Evolutionary conservation across 1,140 invertebrate genomes (phyloP), one percentile per base, ranked within the genome.

Genomic region (Phymastichus coffea): DNA sequence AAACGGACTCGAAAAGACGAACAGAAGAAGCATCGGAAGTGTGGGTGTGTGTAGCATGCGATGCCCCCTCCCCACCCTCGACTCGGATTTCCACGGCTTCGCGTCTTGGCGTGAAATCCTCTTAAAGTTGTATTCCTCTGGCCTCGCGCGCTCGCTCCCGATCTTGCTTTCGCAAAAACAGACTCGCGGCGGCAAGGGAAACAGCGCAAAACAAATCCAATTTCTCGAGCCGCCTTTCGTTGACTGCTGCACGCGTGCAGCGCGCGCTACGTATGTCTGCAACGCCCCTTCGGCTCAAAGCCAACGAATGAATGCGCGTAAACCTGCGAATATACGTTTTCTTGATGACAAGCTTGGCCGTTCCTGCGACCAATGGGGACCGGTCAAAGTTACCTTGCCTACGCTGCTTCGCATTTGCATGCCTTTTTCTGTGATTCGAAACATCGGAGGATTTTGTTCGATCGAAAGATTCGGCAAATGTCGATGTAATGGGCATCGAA

Each of bases 101-200:
- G 63, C 67, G 70, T 71, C 73, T 74, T 75, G 47, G 25, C 70
- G 74, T 70, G 61, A 70, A 80, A 80, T 79, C 78, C 78, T 78
- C 78, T 80, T 80, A 80, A 79, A 76, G 69, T 75, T 74, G 78
- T 79, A 79, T 78, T 78, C 75, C 71, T 80, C 79, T 78, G 77
- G 77, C 78, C 77, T 80, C 78, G 72, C 66, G 57, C 63, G 49
- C 54, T 30, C 47, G 54, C 14, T 23, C 20, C 7, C 35, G 37
- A 44, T 14, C 41, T 4, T 14, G n/a, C 8, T 22, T 44, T 23
- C 12, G 20, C 2, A n/a, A 14, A 48, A 17, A 47, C 37, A 40
- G 10, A 15, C 4, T 14, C 9, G 9, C 37, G 37, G 6, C 15
- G 10, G n/a, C n/a, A n/a, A n/a, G n/a, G n/a, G n/a, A n/a, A n/a